These are phyloP conservation scores for Pteruthius melanotis DNA, from an alignment of 2,113 vertebrate genomes.

Conservation along the genomic window DNA sequence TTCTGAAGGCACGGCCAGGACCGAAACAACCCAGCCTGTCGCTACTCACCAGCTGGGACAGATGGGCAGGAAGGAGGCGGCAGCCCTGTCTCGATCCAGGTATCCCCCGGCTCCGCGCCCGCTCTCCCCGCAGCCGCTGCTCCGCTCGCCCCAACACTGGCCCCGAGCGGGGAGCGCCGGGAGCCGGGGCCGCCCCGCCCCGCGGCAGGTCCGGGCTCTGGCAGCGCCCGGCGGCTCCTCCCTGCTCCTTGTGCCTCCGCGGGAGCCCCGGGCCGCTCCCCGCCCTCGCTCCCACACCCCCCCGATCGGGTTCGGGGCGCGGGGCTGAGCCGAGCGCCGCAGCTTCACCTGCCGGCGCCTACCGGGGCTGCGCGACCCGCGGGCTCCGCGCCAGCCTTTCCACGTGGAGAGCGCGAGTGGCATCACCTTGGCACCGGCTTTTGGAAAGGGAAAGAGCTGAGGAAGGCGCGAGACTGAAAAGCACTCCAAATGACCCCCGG, in stretches of 20 bases:
- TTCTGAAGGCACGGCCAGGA: background rate
- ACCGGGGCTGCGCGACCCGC: background rate
- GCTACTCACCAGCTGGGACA: background rate
- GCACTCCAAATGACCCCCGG: too few relatives aligned
- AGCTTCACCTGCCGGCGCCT: background rate
- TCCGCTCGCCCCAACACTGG: background rate
- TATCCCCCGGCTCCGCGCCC: background rate
- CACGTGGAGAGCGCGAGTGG: rapidly evolving
- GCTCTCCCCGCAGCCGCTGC: background rate
- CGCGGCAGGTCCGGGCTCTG: background rate
- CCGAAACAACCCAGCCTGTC: background rate
- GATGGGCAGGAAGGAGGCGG: rapidly evolving
- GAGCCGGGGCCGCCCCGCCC: background rate
- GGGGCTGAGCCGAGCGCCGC: background rate
- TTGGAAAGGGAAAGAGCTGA: background rate
- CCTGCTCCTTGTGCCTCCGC: conserved; percentile 33
- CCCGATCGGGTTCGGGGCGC: conserved; percentile 8
- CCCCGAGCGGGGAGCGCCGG: background rate
- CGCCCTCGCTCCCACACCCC: conserved; percentile 40
- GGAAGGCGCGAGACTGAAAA: background rate
- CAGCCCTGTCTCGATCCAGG: background rate
- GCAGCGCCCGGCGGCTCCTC: conserved; percentile 54
- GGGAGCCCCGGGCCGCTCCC: conserved; percentile 16
- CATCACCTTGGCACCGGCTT: rapidly evolving
- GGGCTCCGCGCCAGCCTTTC: background rate